Evolutionary conservation across 2,888 invertebrate genomes (phyloP).

Genomic region (Mystacides longicornis): DNA sequence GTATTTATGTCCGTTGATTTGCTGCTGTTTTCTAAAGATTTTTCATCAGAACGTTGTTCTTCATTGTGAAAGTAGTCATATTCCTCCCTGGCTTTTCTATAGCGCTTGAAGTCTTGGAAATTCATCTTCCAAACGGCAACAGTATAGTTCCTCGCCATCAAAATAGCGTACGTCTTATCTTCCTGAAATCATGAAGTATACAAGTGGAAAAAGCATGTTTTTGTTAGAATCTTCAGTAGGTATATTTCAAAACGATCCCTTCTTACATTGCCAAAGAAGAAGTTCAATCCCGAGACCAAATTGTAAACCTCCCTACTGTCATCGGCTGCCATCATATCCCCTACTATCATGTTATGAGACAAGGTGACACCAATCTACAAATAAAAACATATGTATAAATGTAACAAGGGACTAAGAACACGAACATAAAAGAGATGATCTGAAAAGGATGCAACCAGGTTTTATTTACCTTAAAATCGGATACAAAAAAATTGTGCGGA

Average conservation of each 20-base stretch:
- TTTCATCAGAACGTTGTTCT: not conserved
- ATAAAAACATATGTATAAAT: not conserved
- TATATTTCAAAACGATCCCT: not conserved
- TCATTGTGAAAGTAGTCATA: not conserved
- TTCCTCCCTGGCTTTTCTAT: not conserved
- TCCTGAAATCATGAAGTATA: not conserved
- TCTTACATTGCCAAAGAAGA: constrained; percentile 11
- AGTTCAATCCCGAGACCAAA: constrained; percentile 8
- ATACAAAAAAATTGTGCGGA: constrained; percentile 9
- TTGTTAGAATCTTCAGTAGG: not conserved
- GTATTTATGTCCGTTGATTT: not conserved
- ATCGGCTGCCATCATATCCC: constrained; percentile 7
- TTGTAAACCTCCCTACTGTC: constrained; percentile 7
- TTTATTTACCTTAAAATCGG: constrained; percentile 15
- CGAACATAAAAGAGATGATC: not conserved
- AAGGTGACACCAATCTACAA: constrained; percentile 8
- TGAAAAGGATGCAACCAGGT: too few species aligned
- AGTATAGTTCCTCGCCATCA: constrained; percentile 10
- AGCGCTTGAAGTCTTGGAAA: not conserved
- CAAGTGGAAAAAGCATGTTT: not conserved
- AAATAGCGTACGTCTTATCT: constrained; percentile 8
- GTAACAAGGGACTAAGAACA: too few species aligned
- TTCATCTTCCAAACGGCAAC: constrained; percentile 15
- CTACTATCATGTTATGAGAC: constrained; percentile 6
- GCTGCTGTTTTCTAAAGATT: not conserved